Percentiles rank a stretch among this genome's conserved stretches.
phyloP scores from a whole-genome alignment of 2,113 vertebrate species.

The Greenwoodochromis staneri region DNA sequence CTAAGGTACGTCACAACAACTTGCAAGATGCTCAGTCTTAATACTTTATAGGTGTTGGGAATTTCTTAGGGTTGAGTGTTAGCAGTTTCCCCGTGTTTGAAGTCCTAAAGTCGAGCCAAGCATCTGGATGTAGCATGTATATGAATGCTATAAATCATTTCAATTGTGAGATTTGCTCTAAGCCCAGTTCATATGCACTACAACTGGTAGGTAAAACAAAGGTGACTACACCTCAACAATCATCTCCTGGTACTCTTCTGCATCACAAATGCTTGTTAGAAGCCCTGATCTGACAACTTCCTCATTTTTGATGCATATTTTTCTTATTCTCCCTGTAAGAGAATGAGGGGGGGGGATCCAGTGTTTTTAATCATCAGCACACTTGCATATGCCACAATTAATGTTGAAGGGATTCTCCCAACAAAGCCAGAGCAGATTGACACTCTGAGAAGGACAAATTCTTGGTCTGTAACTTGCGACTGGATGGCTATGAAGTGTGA shows the following conservation, averaged over 20 bases:
- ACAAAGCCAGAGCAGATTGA: background rate
- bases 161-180: background rate
- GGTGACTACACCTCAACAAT: background rate
- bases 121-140: background rate
- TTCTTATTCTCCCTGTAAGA: background rate
- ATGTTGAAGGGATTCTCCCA: background rate
- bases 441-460: background rate
- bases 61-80: background rate
- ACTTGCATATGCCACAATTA: background rate
- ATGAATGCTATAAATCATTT: background rate
- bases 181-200: background rate
- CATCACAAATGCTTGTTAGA: background rate
- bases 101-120: background rate
- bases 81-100: background rate
- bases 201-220: background rate
- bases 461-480: background rate
- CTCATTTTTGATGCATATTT: background rate
- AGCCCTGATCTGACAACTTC: background rate
- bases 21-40: background rate
- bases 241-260: background rate
- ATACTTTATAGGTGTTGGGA: background rate
- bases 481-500: background rate
- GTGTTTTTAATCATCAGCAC: background rate
- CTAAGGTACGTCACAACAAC: conserved; percentile 72
- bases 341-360: background rate